Evolutionary conservation across 2,888 invertebrate species (phyloP).

Genomic region (Patella depressa): DNA sequence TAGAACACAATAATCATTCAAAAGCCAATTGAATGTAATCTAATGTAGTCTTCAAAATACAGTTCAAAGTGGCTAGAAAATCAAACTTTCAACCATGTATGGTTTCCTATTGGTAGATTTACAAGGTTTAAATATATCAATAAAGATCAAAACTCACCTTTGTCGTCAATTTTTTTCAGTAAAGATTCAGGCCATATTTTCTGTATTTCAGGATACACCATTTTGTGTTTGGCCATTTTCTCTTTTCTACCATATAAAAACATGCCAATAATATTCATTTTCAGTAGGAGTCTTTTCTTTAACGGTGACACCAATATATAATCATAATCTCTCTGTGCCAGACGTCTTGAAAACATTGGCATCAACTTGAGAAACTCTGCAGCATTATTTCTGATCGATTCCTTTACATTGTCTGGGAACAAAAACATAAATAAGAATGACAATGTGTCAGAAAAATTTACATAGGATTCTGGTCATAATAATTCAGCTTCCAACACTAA

Average conservation of each 20-base stretch:
- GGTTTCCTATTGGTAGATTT: too few species aligned
- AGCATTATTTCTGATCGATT: slow-evolving; percentile 60
- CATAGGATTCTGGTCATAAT: not conserved
- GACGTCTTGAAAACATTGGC: slow-evolving; percentile 61
- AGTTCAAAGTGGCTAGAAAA: too few species aligned
- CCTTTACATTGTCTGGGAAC: slow-evolving; percentile 62
- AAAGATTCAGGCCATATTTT: slow-evolving; percentile 50
- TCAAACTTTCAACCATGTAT: too few species aligned
- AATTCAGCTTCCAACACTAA: too few species aligned
- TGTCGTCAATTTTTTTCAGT: too few species aligned
- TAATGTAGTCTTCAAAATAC: too few species aligned
- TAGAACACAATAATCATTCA: too few species aligned
- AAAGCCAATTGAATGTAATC: too few species aligned
- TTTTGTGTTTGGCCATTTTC: slow-evolving; percentile 50
- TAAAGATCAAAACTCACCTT: too few species aligned
- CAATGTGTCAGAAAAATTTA: not conserved
- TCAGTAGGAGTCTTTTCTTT: slow-evolving; percentile 62
- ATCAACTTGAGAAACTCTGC: slow-evolving; percentile 60
- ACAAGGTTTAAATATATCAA: too few species aligned
- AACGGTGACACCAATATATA: slow-evolving; percentile 59
- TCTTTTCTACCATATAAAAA: slow-evolving; percentile 61
- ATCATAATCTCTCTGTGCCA: slow-evolving; percentile 67
- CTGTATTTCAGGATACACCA: slow-evolving; percentile 47
- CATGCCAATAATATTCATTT: slow-evolving; percentile 65
- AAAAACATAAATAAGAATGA: not conserved